A percentile compares a stretch with the other conserved stretches of the same genome.
Evolutionary conservation across 1,140 invertebrate genomes (phyloP).

Genomic region (Dendroctonus valens): DNA sequence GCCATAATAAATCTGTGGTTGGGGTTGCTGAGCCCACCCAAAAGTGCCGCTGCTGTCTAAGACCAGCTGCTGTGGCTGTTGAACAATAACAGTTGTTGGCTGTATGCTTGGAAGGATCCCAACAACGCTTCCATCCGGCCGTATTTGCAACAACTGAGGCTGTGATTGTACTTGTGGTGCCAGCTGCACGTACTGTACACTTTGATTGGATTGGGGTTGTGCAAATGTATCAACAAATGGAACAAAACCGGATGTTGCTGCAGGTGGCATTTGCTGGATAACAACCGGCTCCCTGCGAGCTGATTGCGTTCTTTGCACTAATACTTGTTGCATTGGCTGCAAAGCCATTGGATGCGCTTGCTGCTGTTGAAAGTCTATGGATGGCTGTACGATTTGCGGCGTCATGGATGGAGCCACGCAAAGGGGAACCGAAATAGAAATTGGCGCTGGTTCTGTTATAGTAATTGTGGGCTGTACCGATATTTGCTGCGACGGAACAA

Average conservation of each 20-base stretch:
- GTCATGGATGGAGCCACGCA: conserved; percentile 23
- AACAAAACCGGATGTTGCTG: conserved; percentile 57
- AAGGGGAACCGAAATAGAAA: conserved; percentile 31
- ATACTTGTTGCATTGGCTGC: conserved; percentile 27
- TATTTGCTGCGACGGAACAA: conserved; percentile 1
- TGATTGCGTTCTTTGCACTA: conserved; percentile 21
- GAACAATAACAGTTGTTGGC: conserved; percentile 47
- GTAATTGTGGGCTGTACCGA: conserved; percentile 10
- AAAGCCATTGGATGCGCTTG: conserved; percentile 25
- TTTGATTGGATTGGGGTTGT: conserved; percentile 64
- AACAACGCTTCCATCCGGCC: conserved; percentile 60
- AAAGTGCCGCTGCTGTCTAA: conserved; percentile 48
- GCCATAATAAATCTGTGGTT: conserved; percentile 74
- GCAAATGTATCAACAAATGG: conserved; percentile 69
- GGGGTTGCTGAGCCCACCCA: conserved; percentile 45
- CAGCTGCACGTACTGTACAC: conserved; percentile 69
- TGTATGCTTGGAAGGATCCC: conserved; percentile 67
- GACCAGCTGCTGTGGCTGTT: conserved; percentile 46
- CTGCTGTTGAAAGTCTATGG: conserved; percentile 29
- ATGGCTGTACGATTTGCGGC: conserved; percentile 24
- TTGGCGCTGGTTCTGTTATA: conserved; percentile 14
- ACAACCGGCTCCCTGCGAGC: conserved; percentile 23
- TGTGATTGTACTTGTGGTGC: conserved; percentile 53
- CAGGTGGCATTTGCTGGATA: conserved; percentile 27
- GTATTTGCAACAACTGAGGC: conserved; percentile 53